A percentile compares a stretch with the other conserved stretches of the same genome.
Conservation (phyloP, 1,140 invertebrate species). For the Pemphigus obesinymphae region DNA sequence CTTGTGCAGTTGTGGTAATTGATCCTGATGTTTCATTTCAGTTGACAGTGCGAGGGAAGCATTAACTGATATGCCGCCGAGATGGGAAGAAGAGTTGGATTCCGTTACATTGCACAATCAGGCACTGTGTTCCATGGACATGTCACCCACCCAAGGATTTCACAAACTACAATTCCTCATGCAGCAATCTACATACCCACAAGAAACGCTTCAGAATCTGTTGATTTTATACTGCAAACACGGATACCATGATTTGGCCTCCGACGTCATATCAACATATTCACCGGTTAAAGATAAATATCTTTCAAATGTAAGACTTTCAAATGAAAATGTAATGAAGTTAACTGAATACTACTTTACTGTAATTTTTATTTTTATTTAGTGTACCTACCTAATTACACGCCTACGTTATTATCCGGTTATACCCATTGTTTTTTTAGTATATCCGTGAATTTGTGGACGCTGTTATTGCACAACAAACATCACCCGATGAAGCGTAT, state of each 20-base stretch:
- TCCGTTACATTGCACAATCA: constrained; percentile 97
- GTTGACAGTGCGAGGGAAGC: constrained; percentile 88
- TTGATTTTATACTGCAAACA: constrained; percentile 94
- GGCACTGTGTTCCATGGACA: constrained; percentile 90
- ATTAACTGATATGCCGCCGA: constrained; percentile 94
- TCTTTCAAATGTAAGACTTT: constrained; percentile 69
- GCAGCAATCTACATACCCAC: constrained; percentile 92
- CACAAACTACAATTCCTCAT: constrained; percentile 96
- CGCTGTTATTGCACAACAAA: constrained; percentile 94
- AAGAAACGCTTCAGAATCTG: constrained; percentile 96
- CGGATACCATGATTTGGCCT: constrained; percentile 95
- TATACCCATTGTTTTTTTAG: constrained; percentile 52
- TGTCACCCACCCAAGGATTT: constrained; percentile 86
- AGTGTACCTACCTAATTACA: too few relatives aligned
- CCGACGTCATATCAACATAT: constrained; percentile 97
- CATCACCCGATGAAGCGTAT: constrained; percentile 94
- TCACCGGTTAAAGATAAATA: constrained; percentile 95
- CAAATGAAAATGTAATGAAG: too few relatives aligned
- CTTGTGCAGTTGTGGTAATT: background rate
- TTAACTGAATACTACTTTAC: too few relatives aligned
- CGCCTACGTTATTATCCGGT: background rate
- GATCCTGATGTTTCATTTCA: constrained; percentile 48
- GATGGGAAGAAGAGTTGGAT: constrained; percentile 94
- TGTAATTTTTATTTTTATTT: too few relatives aligned
- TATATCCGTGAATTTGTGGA: constrained; percentile 87